phyloP scores from a whole-genome alignment of 2,888 invertebrate species.

The Agrochola lychnidis region DNA sequence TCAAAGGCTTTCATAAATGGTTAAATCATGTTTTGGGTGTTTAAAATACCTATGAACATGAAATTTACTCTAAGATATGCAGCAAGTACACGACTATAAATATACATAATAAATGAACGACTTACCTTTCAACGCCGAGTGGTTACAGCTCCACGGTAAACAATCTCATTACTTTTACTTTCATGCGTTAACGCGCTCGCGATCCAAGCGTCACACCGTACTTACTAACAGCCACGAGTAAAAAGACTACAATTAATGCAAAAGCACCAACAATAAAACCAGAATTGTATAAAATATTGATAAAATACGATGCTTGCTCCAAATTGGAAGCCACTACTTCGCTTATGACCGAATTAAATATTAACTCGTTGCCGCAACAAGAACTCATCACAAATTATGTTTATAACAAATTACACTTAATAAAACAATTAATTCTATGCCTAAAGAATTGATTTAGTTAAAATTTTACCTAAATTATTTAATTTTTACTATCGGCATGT shows the following conservation, averaged over 20 bases:
- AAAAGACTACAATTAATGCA: constrained; percentile 71
- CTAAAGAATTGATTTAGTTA: constrained; percentile 57
- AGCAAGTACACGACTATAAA: background rate
- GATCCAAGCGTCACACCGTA: constrained; percentile 65
- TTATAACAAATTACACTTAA: constrained; percentile 64
- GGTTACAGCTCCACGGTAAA: constrained; percentile 71
- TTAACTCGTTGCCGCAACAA: constrained; percentile 87
- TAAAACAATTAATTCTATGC: constrained; percentile 60
- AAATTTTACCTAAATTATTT: constrained; percentile 81
- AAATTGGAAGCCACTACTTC: constrained; percentile 84
- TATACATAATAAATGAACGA: constrained; percentile 48
- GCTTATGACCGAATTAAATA: constrained; percentile 83
- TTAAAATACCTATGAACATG: background rate
- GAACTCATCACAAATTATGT: constrained; percentile 85
- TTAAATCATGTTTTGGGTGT: background rate
- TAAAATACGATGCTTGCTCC: constrained; percentile 78
- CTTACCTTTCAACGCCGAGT: constrained; percentile 74
- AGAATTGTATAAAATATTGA: constrained; percentile 75
- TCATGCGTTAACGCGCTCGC: constrained; percentile 67
- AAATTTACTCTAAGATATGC: background rate
- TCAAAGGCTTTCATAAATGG: background rate
- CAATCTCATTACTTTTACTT: constrained; percentile 76
- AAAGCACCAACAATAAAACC: constrained; percentile 75
- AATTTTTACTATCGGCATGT: constrained; percentile 66
- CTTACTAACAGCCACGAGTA: constrained; percentile 70